These are phyloP conservation scores for Cherax quadricarinatus DNA, from an alignment of 1,140 invertebrate genomes.

Conservation along the genomic window DNA sequence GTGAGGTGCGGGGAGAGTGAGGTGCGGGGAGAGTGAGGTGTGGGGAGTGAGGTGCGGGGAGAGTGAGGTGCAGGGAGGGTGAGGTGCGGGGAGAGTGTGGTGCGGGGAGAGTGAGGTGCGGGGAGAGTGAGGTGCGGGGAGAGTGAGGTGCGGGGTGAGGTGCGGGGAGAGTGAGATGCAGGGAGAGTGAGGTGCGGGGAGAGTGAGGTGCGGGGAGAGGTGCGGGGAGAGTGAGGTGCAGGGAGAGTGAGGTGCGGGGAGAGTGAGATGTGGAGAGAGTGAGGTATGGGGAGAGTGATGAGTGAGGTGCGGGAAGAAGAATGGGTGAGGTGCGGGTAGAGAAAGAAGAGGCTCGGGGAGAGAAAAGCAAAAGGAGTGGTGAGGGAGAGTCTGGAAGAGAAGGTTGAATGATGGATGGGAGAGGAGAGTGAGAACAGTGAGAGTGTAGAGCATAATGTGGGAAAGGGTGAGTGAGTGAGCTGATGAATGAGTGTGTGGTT, in stretches of 20 bases:
- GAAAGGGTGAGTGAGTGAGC: neutral
- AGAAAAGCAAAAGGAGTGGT: neutral
- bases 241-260: neutral
- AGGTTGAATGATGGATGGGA: neutral
- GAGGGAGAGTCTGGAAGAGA: neutral
- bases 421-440: neutral
- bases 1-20: too few species aligned
- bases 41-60: too few species aligned
- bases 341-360: neutral
- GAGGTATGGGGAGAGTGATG: neutral
- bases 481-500: too few species aligned
- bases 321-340: neutral
- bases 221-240: neutral
- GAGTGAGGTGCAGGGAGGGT: too few species aligned
- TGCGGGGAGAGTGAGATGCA: neutral
- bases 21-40: neutral
- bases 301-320: neutral
- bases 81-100: neutral
- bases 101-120: too few species aligned
- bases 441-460: neutral
- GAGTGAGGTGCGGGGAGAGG: neutral
- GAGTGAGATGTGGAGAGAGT: too few species aligned
- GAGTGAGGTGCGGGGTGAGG: neutral
- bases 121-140: neutral
- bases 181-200: too few species aligned